These are phyloP conservation scores for Leptothorax acervorum DNA, from an alignment of 2,888 invertebrate species.

Conservation along the genomic window DNA sequence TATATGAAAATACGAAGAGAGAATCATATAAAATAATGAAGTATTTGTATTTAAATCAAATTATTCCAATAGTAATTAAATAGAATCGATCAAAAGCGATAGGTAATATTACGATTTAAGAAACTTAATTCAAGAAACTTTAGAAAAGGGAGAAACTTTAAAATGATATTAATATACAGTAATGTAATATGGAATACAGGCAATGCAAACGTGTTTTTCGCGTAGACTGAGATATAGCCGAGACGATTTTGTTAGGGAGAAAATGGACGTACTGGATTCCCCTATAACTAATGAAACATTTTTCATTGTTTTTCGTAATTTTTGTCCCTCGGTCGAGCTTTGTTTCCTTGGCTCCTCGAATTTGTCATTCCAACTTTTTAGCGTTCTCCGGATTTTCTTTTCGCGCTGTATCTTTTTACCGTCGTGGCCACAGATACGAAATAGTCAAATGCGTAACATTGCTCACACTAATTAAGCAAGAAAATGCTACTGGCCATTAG, in stretches of 20 bases:
- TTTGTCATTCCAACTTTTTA: conserved; percentile 52
- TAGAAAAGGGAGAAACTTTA: not conserved
- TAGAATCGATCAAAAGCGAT: not conserved
- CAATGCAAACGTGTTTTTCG: conserved; percentile 29
- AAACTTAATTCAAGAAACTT: not conserved
- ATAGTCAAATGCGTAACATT: conserved; percentile 41
- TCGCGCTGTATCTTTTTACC: conserved; percentile 17
- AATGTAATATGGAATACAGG: not conserved
- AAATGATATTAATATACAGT: not conserved
- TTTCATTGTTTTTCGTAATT: conserved; percentile 62
- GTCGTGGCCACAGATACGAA: conserved; percentile 26
- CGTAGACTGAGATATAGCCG: not conserved
- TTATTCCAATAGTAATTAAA: too few relatives aligned
- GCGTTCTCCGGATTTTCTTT: conserved; percentile 35
- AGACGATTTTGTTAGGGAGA: conserved; percentile 26
- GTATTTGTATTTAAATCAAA: too few relatives aligned
- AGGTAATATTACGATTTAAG: not conserved
- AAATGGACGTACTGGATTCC: conserved; percentile 61
- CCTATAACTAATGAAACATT: conserved; percentile 65
- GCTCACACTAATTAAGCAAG: conserved; percentile 45
- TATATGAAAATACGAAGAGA: too few relatives aligned
- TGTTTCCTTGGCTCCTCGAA: conserved; percentile 47
- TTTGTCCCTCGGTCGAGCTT: conserved; percentile 42
- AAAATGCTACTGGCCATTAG: conserved; percentile 22
- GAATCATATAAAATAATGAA: too few relatives aligned